These are phyloP conservation scores for Lumbricus terrestris DNA, from an alignment of 2,888 invertebrate species.

Conservation along the genomic window DNA sequence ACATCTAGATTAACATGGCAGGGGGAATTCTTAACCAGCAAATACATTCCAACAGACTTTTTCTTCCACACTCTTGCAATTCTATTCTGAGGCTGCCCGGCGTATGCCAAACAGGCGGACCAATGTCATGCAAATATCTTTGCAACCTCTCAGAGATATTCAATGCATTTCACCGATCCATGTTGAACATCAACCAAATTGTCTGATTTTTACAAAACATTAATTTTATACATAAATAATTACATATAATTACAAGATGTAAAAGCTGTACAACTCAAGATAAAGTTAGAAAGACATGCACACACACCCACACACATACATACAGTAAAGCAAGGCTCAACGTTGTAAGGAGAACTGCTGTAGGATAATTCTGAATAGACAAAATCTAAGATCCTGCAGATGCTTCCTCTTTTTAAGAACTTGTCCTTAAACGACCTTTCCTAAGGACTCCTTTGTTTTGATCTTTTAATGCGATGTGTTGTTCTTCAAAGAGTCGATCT, in stretches of 20 bases:
- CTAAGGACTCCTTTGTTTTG: not conserved
- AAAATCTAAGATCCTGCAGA: not conserved
- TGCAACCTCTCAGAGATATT: not conserved
- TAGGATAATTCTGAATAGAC: not conserved
- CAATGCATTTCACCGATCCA: not conserved
- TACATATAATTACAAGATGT: not conserved
- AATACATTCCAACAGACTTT: not conserved
- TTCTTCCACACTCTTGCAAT: not conserved
- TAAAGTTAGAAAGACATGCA: not conserved
- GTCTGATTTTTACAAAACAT: not conserved
- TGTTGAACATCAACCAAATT: not conserved
- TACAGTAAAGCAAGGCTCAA: not conserved
- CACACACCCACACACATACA: too few species aligned
- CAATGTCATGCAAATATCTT: not conserved
- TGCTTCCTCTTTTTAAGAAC: constrained; percentile 3
- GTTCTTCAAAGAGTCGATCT: not conserved
- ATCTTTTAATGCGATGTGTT: not conserved
- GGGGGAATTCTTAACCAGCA: not conserved
- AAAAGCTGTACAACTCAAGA: not conserved
- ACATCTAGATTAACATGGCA: not conserved
- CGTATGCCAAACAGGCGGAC: not conserved
- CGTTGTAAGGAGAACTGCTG: not conserved
- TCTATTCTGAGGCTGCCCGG: not conserved
- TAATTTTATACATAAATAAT: not conserved
- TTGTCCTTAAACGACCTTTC: not conserved